Evolutionary conservation across 2,113 vertebrate species (phyloP), one percentile per base, ranked within the genome.

Genomic region (Pteruthius melanotis): DNA sequence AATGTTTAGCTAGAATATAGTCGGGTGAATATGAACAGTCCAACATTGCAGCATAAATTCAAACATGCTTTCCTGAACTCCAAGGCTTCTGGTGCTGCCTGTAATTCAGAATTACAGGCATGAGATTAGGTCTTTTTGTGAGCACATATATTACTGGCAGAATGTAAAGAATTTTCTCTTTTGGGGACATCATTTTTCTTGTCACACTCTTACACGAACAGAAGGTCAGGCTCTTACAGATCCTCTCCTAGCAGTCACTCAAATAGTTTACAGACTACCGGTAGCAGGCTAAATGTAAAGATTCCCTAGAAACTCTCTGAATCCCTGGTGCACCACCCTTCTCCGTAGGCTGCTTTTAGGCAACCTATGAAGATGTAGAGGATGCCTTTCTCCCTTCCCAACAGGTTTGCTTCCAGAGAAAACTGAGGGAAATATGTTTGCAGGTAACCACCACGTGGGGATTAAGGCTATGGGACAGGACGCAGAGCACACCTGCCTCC

Each of bases 391-490:
- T 75, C 40, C 30, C 33, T 87, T 26, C 9, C 27, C 39, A 66
- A 13, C 0, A 3, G 7, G 9, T 45, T 74, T 81, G 8, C 7
- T 89, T 87, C 54, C 39, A 75, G 45, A 63, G 24, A 59, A 84
- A 89, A 66, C 20, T 10, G 31, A 52, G 45, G 30, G 54, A 70
- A 54, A 52, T 13, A 1, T 7, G 6, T n/a, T 6, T 3, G 1
- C 23, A 50, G 59, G 31, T 44, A 60, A 69, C 4, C 0, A 1
- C 13, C 42, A 61, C 0, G 0, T 18, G 20, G 10, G 13, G 30
- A 50, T 30, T 26, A 27, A 63, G 39, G 10, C 33, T 70, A 5
- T 23, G 30, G 64, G 22, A 35, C 27, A 28, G 0, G 1, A 45
- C 31, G 40, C 37, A 81, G 35, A 85, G 33, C 30, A 69, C 12